Evolutionary conservation across 2,888 invertebrate genomes (phyloP), one percentile per base, ranked within the genome.

Genomic region (Tanytarsus gracilentus): DNA sequence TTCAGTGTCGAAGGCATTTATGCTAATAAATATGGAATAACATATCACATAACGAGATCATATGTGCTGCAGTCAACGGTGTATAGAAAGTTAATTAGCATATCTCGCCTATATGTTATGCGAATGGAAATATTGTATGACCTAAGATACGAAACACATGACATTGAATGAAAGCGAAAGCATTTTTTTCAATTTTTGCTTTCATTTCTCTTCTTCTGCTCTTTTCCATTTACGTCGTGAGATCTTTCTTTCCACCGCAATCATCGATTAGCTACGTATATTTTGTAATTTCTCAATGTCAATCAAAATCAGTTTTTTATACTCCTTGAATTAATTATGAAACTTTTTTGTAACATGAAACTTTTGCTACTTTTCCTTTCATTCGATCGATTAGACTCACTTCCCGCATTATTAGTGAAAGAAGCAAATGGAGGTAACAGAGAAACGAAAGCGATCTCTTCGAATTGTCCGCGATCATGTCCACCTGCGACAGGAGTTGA

Each of bases 401-500:
- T n/a, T n/a, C n/a, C n/a, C n/a, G n/a, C n/a, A n/a, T n/a, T n/a
- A n/a, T n/a, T n/a, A n/a, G n/a, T n/a, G n/a, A n/a, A n/a, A n/a
- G n/a, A n/a, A n/a, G n/a, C n/a, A n/a, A n/a, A n/a, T n/a, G n/a
- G n/a, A n/a, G n/a, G 4, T 9, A 27, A 29, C 36, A 36, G 58
- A 58, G 44, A 58, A 48, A 44, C 11, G 9, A 58, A 48, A 58
- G 58, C 58, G 21, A 58, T 48, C 6, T 58, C 58, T 14, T 23
- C 30, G 21, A 44, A 58, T 27, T 58, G 58, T 30, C 58, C 58
- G 9, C 44, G 74, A 62, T 73, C 74, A 16, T 74, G 74, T 66
- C 73, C 74, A 27, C 69, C 72, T n/a, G n/a, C n/a, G 23, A 61
- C 69, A 55, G 70, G 69, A 6, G 70, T 71, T 51, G 73, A 71